Percentiles rank a stretch among this genome's conserved stretches.
Evolutionary conservation across 2,797 vertebrate species (phyloP).

Genomic region (Pachyuromys duprasi): DNA sequence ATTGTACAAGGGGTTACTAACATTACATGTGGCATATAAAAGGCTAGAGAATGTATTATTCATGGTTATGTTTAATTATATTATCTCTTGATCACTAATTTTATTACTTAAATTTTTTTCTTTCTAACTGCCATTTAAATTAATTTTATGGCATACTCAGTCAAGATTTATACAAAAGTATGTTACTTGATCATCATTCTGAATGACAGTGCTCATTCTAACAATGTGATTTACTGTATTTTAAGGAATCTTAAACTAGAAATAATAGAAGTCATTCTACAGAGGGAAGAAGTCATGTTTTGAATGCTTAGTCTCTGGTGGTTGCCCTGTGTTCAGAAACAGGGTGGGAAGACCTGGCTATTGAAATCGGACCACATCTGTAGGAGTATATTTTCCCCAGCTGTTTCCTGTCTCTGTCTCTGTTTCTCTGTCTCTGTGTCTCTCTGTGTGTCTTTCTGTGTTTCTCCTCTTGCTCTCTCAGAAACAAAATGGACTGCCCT

Average conservation of each 20-base stretch:
- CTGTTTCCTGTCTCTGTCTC: neutral
- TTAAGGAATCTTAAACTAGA: neutral
- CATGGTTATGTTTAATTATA: neutral
- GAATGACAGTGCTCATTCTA: constrained; percentile 29
- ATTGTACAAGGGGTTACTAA: neutral
- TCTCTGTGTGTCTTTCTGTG: neutral
- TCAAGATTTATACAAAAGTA: constrained; percentile 34
- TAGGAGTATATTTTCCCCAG: neutral
- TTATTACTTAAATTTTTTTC: constrained; percentile 53
- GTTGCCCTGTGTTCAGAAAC: neutral
- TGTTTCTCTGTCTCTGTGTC: neutral
- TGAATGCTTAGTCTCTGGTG: neutral
- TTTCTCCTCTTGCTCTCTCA: too few relatives aligned
- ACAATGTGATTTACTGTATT: constrained; percentile 38
- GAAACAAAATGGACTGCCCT: too few relatives aligned
- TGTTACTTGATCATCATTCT: neutral
- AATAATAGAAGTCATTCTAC: neutral
- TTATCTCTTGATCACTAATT: constrained; percentile 50
- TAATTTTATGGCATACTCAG: constrained; percentile 27
- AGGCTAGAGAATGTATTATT: constrained; percentile 48
- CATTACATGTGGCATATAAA: neutral
- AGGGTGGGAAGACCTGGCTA: neutral
- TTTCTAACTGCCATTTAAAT: constrained; percentile 38
- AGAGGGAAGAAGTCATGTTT: neutral
- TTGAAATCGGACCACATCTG: neutral